These are phyloP conservation scores for Aphaenogaster rudis DNA, from an alignment of 1,140 invertebrate species.

Conservation along the genomic window DNA sequence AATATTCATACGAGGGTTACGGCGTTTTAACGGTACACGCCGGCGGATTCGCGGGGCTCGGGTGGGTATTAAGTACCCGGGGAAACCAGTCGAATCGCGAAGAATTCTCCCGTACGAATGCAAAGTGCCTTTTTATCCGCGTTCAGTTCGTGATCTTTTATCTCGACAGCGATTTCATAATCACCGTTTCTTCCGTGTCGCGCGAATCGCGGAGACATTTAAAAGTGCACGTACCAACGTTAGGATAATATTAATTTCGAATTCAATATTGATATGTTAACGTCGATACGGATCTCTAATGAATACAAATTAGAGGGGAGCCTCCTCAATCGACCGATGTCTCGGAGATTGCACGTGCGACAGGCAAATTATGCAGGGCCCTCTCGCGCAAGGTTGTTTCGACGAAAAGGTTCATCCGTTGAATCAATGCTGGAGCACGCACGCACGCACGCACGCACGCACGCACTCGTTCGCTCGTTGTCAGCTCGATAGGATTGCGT, in stretches of 20 bases:
- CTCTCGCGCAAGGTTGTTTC: neutral
- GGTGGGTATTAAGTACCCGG: slow-evolving; percentile 3
- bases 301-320: neutral
- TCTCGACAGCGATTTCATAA: neutral
- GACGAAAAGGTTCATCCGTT: slow-evolving; percentile 7
- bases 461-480: neutral
- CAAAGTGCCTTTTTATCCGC: neutral
- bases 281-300: neutral
- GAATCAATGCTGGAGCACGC: slow-evolving; percentile 27
- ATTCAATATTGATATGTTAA: neutral
- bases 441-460: neutral
- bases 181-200: neutral
- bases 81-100: neutral
- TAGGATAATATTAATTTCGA: neutral
- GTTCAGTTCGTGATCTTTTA: neutral
- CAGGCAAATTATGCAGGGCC: slow-evolving; percentile 6
- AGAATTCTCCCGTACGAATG: neutral
- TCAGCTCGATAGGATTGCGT: slow-evolving; percentile 14
- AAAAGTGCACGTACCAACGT: neutral
- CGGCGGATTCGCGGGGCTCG: slow-evolving; percentile 5
- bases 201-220: neutral
- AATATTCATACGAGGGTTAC: slow-evolving; percentile 52
- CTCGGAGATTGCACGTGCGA: slow-evolving; percentile 6
- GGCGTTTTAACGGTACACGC: slow-evolving; percentile 34
- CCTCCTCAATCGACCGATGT: neutral